Evolutionary conservation across 2,113 vertebrate genomes (phyloP), one percentile per base, ranked within the genome.

Genomic region (Platycercus adscitus): DNA sequence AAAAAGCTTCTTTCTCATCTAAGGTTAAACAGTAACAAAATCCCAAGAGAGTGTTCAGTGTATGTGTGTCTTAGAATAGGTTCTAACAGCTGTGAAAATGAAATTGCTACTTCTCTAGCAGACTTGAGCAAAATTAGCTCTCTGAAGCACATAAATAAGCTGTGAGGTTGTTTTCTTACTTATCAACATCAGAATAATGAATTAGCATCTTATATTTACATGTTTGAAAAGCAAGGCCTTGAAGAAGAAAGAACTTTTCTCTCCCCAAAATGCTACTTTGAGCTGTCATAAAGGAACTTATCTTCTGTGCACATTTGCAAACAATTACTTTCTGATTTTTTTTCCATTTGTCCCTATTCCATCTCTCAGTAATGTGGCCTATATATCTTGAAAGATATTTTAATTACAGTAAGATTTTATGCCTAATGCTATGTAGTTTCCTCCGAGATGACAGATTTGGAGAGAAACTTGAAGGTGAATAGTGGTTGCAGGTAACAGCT

Each of bases 301-400:
- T 43, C 52, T 82, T 68, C 60, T 41, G 39, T 82, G 58, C 75
- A 18, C 26, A 25, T 82, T 91, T 86, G 70, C 53, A 86, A 84
- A 89, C 81, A 93, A 91, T 91, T 81, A 56, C 44, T 88, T 68
- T 16, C 3, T 71, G 18, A 1, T 16, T 41, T 53, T 89, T 89
- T 91, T 82, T 52, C 47, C 2, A 39, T 71, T 92, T 83, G 86
- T 72, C 77, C 83, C 41, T 92, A 88, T 89, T 96, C 88, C 46
- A 79, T 93, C 88, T 95, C 44, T 94, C 88, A 85, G 41, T 75
- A 78, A 43, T 43, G 63, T 33, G 92, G 61, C 92, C 92, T 94
- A 68, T 79, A 88, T 96, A 63, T 86, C 53, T 71, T 61, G 63
- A 86, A 87, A 72, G 29, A 17, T 46, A 19, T 26, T 95, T 95